phyloP scores from a whole-genome alignment of 2,888 invertebrate species.

The Agrochola lychnidis region DNA sequence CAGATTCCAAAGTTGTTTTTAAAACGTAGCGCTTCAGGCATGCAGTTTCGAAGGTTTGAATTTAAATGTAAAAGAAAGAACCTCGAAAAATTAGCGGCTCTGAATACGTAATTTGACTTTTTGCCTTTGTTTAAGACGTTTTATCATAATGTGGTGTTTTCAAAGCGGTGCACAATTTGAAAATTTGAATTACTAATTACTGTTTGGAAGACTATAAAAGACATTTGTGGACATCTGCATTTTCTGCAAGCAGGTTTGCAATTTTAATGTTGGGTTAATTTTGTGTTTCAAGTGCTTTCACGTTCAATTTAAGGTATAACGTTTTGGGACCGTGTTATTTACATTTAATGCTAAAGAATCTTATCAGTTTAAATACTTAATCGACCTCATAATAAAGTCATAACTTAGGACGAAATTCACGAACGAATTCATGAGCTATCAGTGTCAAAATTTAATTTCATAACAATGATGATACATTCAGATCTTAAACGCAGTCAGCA shows the following conservation, averaged over 20 bases:
- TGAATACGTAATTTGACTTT: conserved; percentile 55
- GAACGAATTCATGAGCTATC: background rate
- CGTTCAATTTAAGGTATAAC: conserved; percentile 2
- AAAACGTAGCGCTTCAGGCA: conserved; percentile 65
- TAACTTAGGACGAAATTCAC: background rate
- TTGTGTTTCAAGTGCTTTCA: conserved; percentile 6
- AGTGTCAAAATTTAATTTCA: background rate
- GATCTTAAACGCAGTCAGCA: background rate
- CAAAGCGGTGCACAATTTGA: conserved; percentile 51
- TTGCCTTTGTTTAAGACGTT: conserved; percentile 53
- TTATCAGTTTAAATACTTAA: background rate
- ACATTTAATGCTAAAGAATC: background rate
- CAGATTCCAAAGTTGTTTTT: conserved; percentile 66
- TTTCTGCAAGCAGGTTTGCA: conserved; percentile 20
- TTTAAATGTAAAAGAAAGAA: conserved; percentile 53
- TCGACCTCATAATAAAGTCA: background rate
- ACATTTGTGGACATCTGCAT: conserved; percentile 30
- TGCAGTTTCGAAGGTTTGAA: conserved; percentile 55
- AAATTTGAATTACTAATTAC: conserved; percentile 64
- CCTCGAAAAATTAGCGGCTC: conserved; percentile 44
- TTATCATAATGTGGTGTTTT: conserved; percentile 59
- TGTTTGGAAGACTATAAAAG: conserved; percentile 34
- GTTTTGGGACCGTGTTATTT: conserved; percentile 9
- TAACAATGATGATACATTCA: background rate
- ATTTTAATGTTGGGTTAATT: conserved; percentile 33